phyloP scores from a whole-genome alignment of 64 coral and sea anemone genomes.

The Actinia tenebrosa region DNA sequence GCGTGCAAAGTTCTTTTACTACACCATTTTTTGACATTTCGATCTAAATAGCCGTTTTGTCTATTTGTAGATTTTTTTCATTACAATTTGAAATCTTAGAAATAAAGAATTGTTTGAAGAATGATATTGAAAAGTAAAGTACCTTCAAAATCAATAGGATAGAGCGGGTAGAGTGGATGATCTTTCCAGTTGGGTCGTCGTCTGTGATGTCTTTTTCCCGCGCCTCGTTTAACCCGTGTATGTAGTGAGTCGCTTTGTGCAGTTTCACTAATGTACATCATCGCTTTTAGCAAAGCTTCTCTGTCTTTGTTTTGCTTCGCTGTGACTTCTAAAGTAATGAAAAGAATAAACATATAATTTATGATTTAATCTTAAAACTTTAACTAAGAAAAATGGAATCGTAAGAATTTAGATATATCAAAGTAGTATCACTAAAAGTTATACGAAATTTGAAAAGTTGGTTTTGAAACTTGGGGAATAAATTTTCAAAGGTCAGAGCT shows the following conservation, averaged over 20 bases:
- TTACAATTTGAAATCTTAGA: too few species aligned
- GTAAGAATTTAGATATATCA: not conserved
- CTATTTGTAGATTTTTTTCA: too few species aligned
- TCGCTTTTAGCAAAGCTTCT: not conserved
- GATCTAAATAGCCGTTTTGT: too few species aligned
- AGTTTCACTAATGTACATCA: not conserved
- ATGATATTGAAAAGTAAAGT: not conserved
- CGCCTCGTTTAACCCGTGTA: not conserved
- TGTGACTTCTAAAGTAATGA: not conserved
- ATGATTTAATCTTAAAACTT: not conserved
- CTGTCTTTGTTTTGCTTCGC: not conserved
- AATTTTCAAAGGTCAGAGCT: not conserved
- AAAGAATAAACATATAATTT: not conserved
- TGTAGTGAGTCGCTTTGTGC: not conserved
- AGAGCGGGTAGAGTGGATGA: not conserved
- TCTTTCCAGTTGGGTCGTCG: not conserved
- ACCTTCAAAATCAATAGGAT: slow-evolving; percentile 6
- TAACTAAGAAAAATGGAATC: not conserved
- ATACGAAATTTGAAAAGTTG: not conserved
- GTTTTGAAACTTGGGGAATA: not conserved
- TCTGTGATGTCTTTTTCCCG: not conserved
- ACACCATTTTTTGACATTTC: too few species aligned
- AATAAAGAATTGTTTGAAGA: too few species aligned
- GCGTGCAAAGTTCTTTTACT: too few species aligned
- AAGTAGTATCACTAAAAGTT: not conserved